Percentiles rank a stretch among this genome's conserved stretches.
These are phyloP conservation scores for Ctenopoma multispine DNA, from an alignment of 2,797 vertebrate genomes.

Conservation along the genomic window DNA sequence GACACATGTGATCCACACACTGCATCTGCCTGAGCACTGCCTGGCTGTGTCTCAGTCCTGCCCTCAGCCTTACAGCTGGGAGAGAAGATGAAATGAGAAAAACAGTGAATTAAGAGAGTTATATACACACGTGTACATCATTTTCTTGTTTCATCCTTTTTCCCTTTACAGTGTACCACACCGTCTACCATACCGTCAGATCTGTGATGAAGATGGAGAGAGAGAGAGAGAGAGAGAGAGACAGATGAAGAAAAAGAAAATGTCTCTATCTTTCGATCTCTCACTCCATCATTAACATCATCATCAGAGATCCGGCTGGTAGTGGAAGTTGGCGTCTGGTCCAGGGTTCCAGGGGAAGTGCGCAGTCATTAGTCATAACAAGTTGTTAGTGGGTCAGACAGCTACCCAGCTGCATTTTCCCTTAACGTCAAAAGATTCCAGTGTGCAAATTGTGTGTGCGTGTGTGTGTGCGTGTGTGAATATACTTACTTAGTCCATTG, in stretches of 20 bases:
- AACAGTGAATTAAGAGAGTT: conserved; percentile 13
- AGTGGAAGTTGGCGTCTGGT: conserved; percentile 63
- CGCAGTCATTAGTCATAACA: conserved; percentile 70
- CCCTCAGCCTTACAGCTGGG: conserved; percentile 90
- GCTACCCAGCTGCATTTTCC: conserved; percentile 53
- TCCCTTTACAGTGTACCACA: not conserved
- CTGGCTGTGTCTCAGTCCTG: conserved; percentile 79
- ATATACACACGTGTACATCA: not conserved
- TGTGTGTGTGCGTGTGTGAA: not conserved
- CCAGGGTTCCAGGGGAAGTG: conserved; percentile 78
- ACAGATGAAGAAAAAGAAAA: conserved; percentile 22
- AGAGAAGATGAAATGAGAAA: conserved; percentile 24
- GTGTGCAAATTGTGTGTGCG: conserved; percentile 17
- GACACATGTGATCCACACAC: conserved; percentile 79
- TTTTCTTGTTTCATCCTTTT: conserved; percentile 3
- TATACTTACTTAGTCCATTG: conserved; percentile 92
- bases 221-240: conserved; percentile 29
- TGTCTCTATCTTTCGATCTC: conserved; percentile 12
- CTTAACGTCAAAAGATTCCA: conserved; percentile 30
- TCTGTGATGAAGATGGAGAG: conserved; percentile 14
- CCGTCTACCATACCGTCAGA: not conserved
- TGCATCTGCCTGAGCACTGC: conserved; percentile 85
- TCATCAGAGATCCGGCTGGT: conserved; percentile 55
- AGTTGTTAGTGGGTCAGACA: conserved; percentile 58
- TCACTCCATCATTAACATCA: conserved; percentile 33